Evolutionary conservation across 2,113 vertebrate genomes (phyloP).

Genomic region (Pygoscelis antarcticus): DNA sequence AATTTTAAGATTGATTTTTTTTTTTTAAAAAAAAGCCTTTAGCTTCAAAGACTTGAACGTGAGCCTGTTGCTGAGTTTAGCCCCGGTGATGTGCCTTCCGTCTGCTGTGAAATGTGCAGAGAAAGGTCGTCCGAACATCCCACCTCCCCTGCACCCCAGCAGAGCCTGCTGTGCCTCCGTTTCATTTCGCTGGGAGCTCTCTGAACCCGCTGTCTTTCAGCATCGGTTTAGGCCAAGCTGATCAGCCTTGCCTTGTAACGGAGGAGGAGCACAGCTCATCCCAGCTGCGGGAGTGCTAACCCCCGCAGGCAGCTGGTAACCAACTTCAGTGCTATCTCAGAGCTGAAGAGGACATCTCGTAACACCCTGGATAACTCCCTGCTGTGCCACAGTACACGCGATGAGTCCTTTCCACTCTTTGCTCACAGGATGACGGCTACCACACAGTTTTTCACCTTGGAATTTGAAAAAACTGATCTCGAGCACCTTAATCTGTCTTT

Average conservation of each 20-base stretch:
- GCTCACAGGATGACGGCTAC: background rate
- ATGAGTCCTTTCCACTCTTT: background rate
- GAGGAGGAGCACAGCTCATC: background rate
- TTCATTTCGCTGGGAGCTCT: background rate
- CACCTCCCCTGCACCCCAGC: background rate
- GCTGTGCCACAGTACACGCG: fast-evolving
- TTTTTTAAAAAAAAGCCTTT: no score
- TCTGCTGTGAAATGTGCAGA: background rate
- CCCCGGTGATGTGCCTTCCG: background rate
- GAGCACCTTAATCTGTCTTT: background rate
- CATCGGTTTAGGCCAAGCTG: background rate
- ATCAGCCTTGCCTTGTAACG: no score
- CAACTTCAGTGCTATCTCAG: background rate
- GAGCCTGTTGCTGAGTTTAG: background rate
- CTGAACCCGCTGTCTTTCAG: background rate
- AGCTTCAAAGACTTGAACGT: no score
- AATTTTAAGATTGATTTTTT: background rate
- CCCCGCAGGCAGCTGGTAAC: background rate
- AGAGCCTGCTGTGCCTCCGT: background rate
- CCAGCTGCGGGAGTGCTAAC: background rate
- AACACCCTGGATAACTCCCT: background rate
- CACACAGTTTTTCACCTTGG: background rate
- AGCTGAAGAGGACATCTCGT: background rate
- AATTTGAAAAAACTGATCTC: background rate
- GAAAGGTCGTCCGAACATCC: background rate